Conservation (phyloP, 2,113 vertebrate species). For the Archocentrus centrarchus region DNA sequence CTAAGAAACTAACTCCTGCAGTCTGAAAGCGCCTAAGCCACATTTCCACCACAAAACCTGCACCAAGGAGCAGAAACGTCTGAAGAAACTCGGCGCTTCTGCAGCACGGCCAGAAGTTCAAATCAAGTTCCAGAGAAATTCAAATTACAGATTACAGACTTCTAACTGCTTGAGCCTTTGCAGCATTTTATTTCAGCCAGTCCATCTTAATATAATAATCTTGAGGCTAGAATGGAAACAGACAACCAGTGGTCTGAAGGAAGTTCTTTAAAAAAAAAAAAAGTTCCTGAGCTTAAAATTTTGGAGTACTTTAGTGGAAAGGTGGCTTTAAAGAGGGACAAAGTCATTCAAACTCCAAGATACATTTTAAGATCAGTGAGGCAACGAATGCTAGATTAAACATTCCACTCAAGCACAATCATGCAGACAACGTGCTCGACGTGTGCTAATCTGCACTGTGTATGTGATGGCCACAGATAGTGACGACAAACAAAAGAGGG, state of each 20-base stretch:
- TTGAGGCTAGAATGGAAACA: neutral
- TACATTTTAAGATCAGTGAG: neutral
- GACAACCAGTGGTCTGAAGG: neutral
- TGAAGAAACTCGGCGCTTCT: neutral
- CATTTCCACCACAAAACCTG: neutral
- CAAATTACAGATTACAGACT: too few relatives aligned
- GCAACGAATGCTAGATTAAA: neutral
- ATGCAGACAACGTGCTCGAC: neutral
- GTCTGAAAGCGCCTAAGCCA: constrained; percentile 6
- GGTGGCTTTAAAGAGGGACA: neutral
- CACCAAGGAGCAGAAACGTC: too few relatives aligned
- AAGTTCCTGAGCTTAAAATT: neutral
- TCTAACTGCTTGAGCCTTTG: neutral
- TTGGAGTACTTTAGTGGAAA: constrained; percentile 5
- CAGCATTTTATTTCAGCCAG: neutral
- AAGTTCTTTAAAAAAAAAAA: neutral
- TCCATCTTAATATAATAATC: neutral
- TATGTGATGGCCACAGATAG: neutral
- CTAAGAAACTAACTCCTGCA: neutral
- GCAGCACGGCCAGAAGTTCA: neutral
- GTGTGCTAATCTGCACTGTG: neutral
- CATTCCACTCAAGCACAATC: neutral
- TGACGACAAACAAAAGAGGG: neutral
- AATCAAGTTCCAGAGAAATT: neutral
- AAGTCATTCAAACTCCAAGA: neutral